These are phyloP conservation scores for Bactericera cockerelli DNA, from an alignment of 1,140 invertebrate species.

Conservation along the genomic window DNA sequence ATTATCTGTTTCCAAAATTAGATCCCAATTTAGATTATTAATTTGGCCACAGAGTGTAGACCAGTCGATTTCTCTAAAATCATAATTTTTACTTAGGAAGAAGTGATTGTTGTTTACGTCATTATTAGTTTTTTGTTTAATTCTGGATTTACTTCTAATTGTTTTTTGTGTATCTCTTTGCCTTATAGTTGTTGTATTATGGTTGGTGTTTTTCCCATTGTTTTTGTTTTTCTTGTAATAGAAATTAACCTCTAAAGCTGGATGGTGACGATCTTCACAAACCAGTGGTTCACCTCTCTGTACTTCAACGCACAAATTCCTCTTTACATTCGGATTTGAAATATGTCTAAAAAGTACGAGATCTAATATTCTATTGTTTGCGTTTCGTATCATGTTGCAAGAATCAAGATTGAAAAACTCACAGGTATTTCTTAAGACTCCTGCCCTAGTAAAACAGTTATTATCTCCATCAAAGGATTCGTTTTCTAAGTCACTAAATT, in stretches of 20 bases:
- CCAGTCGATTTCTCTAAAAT: no score
- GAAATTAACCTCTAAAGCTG: background rate
- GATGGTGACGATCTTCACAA: background rate
- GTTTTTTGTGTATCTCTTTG: no score
- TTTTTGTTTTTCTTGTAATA: background rate
- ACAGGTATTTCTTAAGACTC: background rate
- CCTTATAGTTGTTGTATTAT: background rate
- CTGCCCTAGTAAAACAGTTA: background rate
- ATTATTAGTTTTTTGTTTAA: no score
- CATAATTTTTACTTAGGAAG: no score
- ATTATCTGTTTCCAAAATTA: background rate
- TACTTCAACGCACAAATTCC: background rate
- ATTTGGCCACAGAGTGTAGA: no score
- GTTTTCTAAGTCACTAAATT: background rate
- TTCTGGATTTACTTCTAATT: no score
- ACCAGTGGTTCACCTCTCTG: background rate
- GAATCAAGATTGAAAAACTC: background rate
- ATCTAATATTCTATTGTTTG: background rate
- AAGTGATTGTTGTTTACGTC: no score
- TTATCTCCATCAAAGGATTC: background rate
- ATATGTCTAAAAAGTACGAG: background rate
- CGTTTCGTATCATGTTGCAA: background rate
- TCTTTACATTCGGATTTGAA: background rate
- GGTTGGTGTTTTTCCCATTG: background rate
- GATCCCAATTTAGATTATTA: no score